Conservation (phyloP, 2,888 invertebrate genomes). For the Aporophyla lueneburgensis region DNA sequence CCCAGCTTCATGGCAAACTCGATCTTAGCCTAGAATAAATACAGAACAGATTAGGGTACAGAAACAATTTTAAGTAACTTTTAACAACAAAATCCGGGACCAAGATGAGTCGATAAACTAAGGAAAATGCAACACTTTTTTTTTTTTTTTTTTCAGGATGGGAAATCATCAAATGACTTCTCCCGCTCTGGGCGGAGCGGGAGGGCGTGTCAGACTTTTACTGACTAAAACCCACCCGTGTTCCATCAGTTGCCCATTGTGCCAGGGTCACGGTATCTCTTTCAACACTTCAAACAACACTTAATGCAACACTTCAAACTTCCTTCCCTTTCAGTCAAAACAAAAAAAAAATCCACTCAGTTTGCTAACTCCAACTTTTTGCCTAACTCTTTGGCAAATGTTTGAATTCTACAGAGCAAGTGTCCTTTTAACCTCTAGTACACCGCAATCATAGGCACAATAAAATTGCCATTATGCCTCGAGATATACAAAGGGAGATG, state of each 20-base stretch:
- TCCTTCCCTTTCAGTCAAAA: constrained; percentile 12
- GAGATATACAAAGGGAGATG: constrained; percentile 15
- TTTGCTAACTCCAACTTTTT: constrained; percentile 13
- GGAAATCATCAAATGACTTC: too few species aligned
- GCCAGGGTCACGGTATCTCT: too few species aligned
- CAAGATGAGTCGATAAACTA: not conserved
- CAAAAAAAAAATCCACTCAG: not conserved
- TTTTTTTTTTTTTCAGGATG: too few species aligned
- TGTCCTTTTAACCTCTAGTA: not conserved
- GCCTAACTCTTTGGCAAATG: not conserved
- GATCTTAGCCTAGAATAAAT: constrained; percentile 90
- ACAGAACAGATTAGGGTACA: constrained; percentile 8
- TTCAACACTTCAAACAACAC: too few species aligned
- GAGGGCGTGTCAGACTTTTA: too few species aligned
- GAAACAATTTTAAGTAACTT: not conserved
- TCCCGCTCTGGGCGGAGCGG: too few species aligned
- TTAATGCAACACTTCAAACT: not conserved
- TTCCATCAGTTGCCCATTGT: too few species aligned
- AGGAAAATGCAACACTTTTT: not conserved
- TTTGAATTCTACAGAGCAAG: not conserved
- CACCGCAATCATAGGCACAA: constrained; percentile 26
- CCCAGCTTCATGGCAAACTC: constrained; percentile 98
- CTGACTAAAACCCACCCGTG: too few species aligned
- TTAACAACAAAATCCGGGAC: not conserved
- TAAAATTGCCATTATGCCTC: constrained; percentile 21